phyloP scores from a whole-genome alignment of 2,113 vertebrate genomes.

The Eolophus roseicapilla region DNA sequence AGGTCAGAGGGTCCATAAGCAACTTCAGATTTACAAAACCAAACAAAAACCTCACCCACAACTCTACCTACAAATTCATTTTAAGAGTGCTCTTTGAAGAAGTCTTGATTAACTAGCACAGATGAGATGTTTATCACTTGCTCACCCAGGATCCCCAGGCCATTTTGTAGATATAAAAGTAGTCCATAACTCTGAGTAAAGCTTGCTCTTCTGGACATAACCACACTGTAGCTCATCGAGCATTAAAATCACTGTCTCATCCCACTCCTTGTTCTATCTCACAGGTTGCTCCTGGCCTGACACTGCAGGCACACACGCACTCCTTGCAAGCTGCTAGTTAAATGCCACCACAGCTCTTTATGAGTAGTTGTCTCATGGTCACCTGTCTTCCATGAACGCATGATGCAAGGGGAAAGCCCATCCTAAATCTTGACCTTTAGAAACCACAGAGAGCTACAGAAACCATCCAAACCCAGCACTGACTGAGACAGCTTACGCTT shows the following conservation, averaged over 20 bases:
- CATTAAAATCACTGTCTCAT: not conserved
- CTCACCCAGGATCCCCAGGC: not conserved
- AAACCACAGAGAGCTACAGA: constrained; percentile 1
- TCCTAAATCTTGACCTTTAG: not conserved
- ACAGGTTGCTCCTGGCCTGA: not conserved
- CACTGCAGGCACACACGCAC: not conserved
- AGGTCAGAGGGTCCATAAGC: not conserved
- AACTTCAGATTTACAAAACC: not conserved
- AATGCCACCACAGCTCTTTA: not conserved
- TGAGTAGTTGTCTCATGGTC: not conserved
- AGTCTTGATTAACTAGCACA: not conserved
- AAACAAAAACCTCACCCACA: not conserved
- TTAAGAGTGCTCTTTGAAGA: not conserved
- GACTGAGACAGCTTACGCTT: not conserved
- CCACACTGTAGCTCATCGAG: not conserved
- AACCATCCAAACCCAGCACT: not conserved
- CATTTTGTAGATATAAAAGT: not conserved
- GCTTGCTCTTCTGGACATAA: not conserved
- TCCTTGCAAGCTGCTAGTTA: not conserved
- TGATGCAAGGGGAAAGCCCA: not conserved
- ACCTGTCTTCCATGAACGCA: not conserved
- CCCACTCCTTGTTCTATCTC: not conserved
- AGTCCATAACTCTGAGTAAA: not conserved
- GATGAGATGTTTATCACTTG: not conserved
- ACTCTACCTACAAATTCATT: not conserved